Evolutionary conservation across 2,113 vertebrate species (phyloP), one percentile per base, ranked within the genome.

Genomic region (Corythoichthys intestinalis): DNA sequence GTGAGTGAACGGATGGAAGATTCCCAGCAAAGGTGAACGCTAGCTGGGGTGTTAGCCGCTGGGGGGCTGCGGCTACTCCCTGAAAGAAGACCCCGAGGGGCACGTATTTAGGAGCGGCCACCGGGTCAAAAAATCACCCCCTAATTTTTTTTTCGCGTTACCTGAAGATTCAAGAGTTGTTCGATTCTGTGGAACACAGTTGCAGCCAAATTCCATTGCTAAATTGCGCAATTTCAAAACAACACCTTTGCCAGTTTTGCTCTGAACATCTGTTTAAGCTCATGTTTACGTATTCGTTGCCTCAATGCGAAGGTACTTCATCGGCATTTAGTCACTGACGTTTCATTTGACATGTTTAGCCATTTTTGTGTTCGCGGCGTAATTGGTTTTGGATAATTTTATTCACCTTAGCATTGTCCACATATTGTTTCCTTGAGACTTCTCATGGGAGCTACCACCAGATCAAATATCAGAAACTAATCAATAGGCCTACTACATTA

Each of bases 1-100:
- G 95, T 95, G 82, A 94, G 94, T 67, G 66, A 9, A 61, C 38
- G 46, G 28, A n/a, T 38, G 6, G 41, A 7, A 15, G 0, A 1
- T 2, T 35, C 8, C 34, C 4, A 8, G 17, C 44, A 63, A 52
- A 5, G 67, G 65, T 85, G 83, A 84, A 86, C 82, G 80, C 84
- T 77, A 84, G 82, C 70, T 84, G 82, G 83, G 11, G 60, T 48
- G 81, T 66, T 85, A 86, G 81, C 86, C 72, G 79, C 62, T 44
- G 70, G 70, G 74, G 82, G 81, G 77, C 74, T 76, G 65, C 37
- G 82, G 70, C 82, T 57, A 73, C 80, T 80, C 82, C 83, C 81
- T 63, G 77, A 47, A 20, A 54, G 28, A 66, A 17, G 37, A 67
- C 34, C 76, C 57, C 72, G 0, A 6, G 65, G 58, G 65, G 62